Evolutionary conservation across 2,797 vertebrate genomes (phyloP).

Genomic region (Hirundo rustica): DNA sequence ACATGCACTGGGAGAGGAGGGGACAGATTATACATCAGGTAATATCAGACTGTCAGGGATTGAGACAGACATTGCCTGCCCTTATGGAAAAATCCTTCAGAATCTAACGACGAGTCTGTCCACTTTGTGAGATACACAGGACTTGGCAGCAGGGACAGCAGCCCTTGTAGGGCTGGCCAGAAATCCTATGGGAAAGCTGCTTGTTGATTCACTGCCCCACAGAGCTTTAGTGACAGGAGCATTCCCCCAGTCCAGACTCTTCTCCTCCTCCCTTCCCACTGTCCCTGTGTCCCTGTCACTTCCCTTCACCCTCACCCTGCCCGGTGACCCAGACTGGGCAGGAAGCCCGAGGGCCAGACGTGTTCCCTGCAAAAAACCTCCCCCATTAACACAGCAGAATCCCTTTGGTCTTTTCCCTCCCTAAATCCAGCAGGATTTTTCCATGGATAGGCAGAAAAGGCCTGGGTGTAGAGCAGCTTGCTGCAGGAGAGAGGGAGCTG

Average conservation of each 20-base stretch:
- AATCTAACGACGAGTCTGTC: not conserved
- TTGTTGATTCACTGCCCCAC: not conserved
- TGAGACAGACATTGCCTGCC: not conserved
- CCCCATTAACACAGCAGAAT: not conserved
- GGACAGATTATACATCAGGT: not conserved
- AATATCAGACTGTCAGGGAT: not conserved
- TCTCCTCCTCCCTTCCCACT: not conserved
- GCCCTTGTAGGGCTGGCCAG: not conserved
- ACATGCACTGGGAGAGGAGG: not conserved
- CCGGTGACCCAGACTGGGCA: fast-evolving
- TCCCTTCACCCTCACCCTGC: not conserved
- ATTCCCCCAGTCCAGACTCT: not conserved
- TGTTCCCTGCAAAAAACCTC: not conserved
- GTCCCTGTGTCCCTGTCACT: not conserved
- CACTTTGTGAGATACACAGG: not conserved
- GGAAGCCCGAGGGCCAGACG: not conserved
- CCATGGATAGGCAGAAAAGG: not conserved
- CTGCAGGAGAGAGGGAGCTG: not conserved
- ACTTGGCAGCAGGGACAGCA: not conserved
- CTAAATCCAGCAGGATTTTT: constrained; percentile 51
- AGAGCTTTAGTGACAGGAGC: not conserved
- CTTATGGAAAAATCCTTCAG: constrained; percentile 34
- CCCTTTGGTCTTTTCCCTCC: not conserved
- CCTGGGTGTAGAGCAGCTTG: not conserved
- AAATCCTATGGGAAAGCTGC: not conserved